These are phyloP conservation scores for Tridacna gigas DNA, from an alignment of 2,888 invertebrate genomes.

Conservation along the genomic window DNA sequence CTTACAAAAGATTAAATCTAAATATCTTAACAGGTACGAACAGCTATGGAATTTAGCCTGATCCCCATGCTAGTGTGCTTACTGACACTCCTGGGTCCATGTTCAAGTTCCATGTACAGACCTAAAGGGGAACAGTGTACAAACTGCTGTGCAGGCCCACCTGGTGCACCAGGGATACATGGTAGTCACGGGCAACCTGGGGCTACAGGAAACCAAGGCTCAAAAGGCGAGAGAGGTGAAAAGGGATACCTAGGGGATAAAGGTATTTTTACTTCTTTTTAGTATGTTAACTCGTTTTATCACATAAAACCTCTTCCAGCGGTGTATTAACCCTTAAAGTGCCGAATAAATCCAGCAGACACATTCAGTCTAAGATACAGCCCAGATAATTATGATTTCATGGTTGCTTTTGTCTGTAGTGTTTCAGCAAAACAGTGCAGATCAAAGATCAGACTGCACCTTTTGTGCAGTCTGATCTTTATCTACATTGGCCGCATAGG, in stretches of 20 bases:
- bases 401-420: too few species aligned
- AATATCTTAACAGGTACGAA: neutral
- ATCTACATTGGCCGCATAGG: too few species aligned
- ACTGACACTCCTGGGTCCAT: neutral
- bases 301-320: too few species aligned
- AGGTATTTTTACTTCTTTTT: conserved; percentile 58
- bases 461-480: too few species aligned
- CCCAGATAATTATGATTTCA: too few species aligned
- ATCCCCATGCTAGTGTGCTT: conserved; percentile 13
- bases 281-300: too few species aligned
- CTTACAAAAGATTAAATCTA: neutral
- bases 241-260: conserved; percentile 68
- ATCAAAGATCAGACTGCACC: too few species aligned
- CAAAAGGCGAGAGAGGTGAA: conserved; percentile 78
- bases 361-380: too few species aligned
- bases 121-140: conserved; percentile 65
- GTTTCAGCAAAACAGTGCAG: too few species aligned
- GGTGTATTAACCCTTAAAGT: too few species aligned
- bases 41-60: neutral
- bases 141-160: conserved; percentile 74
- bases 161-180: conserved; percentile 78
- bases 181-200: conserved; percentile 80
- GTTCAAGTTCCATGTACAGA: conserved; percentile 45
- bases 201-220: conserved; percentile 74
- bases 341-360: too few species aligned